Evolutionary conservation across 1,140 invertebrate species (phyloP).

Genomic region (Coptotermes formosanus): DNA sequence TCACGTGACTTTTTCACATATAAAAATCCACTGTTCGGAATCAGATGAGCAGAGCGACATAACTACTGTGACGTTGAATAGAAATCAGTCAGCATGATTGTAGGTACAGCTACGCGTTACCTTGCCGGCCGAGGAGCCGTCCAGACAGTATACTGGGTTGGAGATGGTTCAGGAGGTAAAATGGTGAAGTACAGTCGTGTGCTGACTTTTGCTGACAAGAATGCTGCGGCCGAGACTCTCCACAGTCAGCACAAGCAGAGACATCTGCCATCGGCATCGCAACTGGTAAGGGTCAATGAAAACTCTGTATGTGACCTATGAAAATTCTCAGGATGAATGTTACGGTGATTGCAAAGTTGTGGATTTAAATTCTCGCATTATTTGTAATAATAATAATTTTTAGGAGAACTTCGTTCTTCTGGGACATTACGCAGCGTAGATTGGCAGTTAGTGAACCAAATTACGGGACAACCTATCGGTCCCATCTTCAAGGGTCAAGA

Average conservation of each 20-base stretch:
- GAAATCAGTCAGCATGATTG: conserved; percentile 42
- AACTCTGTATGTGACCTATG: too few relatives aligned
- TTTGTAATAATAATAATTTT: too few relatives aligned
- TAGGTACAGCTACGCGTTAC: conserved; percentile 61
- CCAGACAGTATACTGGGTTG: conserved; percentile 69
- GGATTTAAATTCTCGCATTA: too few relatives aligned
- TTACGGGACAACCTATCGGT: too few relatives aligned
- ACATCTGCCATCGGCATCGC: neutral
- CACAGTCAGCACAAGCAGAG: neutral
- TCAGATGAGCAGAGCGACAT: neutral
- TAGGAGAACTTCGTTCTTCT: too few relatives aligned
- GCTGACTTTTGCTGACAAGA: conserved; percentile 17
- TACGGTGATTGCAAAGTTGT: too few relatives aligned
- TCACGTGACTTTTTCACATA: neutral
- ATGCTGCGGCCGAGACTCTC: neutral
- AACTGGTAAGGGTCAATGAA: neutral
- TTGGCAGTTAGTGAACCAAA: too few relatives aligned
- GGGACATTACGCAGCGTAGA: too few relatives aligned
- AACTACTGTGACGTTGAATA: neutral
- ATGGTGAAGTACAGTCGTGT: conserved; percentile 37
- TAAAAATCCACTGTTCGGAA: neutral
- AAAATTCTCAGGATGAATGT: too few relatives aligned
- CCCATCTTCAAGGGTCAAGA: too few relatives aligned
- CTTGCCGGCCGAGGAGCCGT: conserved; percentile 66
- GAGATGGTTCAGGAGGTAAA: conserved; percentile 54